A percentile compares a stretch with the other conserved stretches of the same genome.
Evolutionary conservation across 1,140 invertebrate genomes (phyloP).

Genomic region (Fopius arisanus): DNA sequence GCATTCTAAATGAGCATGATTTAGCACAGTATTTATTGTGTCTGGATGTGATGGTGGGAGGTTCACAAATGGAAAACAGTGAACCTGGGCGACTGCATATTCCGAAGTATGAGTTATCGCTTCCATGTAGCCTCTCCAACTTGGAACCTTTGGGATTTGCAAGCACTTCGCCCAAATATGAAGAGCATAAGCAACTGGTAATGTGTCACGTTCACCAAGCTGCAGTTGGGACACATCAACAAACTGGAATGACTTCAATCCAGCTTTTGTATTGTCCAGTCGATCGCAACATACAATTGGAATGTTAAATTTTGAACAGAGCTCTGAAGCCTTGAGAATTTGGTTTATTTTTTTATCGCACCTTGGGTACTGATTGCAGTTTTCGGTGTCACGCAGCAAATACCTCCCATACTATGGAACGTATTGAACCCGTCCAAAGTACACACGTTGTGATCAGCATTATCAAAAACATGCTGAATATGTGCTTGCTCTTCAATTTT

Average conservation of each 20-base stretch:
- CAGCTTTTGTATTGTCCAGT: no score
- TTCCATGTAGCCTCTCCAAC: slow-evolving; percentile 41
- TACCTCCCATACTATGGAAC: no score
- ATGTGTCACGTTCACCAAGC: background rate
- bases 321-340: background rate
- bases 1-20: background rate
- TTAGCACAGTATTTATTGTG: background rate
- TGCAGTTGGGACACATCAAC: background rate
- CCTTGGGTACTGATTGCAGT: background rate
- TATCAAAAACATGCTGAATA: slow-evolving; percentile 52
- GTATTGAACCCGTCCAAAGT: no score
- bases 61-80: slow-evolving; percentile 9
- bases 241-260: background rate
- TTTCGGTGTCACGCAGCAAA: slow-evolving; percentile 34
- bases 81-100: background rate
- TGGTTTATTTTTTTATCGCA: slow-evolving; percentile 6
- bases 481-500: slow-evolving; percentile 36
- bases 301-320: background rate
- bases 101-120: background rate
- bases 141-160: slow-evolving; percentile 24
- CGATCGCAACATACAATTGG: no score
- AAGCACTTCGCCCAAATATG: slow-evolving; percentile 34
- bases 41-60: background rate
- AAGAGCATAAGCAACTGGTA: background rate
- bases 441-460: slow-evolving; percentile 53